Percentiles rank a stretch among this genome's conserved stretches.
Conservation (phyloP, 1,140 invertebrate species). For the Teleogryllus occipitalis region DNA sequence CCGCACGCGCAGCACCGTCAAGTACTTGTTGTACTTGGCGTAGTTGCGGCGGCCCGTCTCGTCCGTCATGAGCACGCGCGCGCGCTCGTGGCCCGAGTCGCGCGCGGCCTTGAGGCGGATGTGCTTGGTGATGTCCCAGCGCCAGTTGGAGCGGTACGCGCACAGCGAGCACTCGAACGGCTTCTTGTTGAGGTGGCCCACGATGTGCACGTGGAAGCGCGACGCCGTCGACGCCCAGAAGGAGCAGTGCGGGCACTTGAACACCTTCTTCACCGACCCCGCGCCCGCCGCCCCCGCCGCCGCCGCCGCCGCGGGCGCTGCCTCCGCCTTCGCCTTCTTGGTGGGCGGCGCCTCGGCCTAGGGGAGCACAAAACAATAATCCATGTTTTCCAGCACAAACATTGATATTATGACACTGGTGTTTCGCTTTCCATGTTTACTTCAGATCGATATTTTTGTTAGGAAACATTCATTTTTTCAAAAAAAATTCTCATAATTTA, state of each 20-base stretch:
- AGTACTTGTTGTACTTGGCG: constrained; percentile 83
- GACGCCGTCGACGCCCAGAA: constrained; percentile 84
- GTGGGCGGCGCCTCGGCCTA: too few species aligned
- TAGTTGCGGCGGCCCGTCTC: constrained; percentile 85
- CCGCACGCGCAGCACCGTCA: constrained; percentile 59
- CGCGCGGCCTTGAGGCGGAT: constrained; percentile 79
- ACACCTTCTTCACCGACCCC: constrained; percentile 44
- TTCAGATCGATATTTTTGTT: too few species aligned
- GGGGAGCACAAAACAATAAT: too few species aligned
- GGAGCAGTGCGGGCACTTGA: constrained; percentile 81
- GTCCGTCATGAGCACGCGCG: constrained; percentile 80
- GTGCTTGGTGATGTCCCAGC: constrained; percentile 94
- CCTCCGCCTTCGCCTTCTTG: too few species aligned
- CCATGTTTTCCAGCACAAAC: too few species aligned
- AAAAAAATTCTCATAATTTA: too few species aligned
- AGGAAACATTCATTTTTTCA: too few species aligned
- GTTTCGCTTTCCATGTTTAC: too few species aligned
- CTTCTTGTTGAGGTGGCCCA: constrained; percentile 84
- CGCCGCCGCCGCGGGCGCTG: too few species aligned
- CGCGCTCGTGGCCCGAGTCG: constrained; percentile 66
- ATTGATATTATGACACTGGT: too few species aligned
- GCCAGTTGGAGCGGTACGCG: constrained; percentile 87
- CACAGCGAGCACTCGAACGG: constrained; percentile 93
- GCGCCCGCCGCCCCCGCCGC: constrained; percentile 24
- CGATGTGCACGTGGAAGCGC: constrained; percentile 85